A percentile compares a stretch with the other conserved stretches of the same genome.
Conservation (phyloP, 2,888 invertebrate species). For the Antheraea yamamai region DNA sequence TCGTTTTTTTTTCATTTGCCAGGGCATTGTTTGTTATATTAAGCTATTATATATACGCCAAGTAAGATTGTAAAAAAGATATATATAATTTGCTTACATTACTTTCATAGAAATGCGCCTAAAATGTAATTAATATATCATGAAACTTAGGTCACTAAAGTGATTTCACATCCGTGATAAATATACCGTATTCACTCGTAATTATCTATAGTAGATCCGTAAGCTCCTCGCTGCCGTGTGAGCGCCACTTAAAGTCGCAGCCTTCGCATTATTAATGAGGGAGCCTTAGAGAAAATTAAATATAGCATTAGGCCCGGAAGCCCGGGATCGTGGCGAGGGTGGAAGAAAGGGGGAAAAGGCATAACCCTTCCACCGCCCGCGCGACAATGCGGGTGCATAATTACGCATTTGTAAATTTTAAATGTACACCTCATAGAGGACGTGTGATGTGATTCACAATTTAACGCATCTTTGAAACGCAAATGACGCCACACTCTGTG, state of each 20-base stretch:
- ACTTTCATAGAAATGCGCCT: background rate
- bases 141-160: background rate
- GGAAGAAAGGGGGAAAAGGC: slow-evolving; percentile 51
- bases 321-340: slow-evolving; percentile 61
- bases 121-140: background rate
- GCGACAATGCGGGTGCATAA: slow-evolving; percentile 82
- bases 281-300: slow-evolving; percentile 83
- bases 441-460: slow-evolving; percentile 79
- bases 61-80: no score
- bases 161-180: background rate
- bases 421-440: slow-evolving; percentile 79
- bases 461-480: slow-evolving; percentile 66
- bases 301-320: slow-evolving; percentile 82
- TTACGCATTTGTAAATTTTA: slow-evolving; percentile 83
- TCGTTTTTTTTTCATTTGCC: no score
- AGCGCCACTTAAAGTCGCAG: slow-evolving; percentile 81
- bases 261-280: slow-evolving; percentile 81
- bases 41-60: no score
- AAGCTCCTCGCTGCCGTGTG: slow-evolving; percentile 66
- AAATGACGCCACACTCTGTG: slow-evolving; percentile 22
- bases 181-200: slow-evolving; percentile 4
- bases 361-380: slow-evolving; percentile 69
- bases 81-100: background rate
- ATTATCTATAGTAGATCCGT: slow-evolving; percentile 52
- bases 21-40: no score